Evolutionary conservation across 92 coral and sea anemone genomes (phyloP).

Genomic region (Chrysogorgia sp.): DNA sequence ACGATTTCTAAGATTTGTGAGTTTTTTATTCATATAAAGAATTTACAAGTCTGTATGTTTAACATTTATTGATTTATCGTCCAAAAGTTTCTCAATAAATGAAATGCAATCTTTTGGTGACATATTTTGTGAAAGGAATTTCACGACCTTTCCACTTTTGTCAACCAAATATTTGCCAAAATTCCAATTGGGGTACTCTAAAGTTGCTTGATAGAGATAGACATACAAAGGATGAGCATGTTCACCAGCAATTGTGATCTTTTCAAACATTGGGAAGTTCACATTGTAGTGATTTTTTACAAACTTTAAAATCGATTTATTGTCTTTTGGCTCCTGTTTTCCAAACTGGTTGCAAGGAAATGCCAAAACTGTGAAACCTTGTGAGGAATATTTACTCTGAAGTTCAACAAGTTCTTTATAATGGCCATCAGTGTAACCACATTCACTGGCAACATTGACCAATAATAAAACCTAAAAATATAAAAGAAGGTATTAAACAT

Average conservation of each 20-base stretch:
- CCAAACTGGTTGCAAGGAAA: conserved; percentile 99
- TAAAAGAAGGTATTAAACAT: background rate
- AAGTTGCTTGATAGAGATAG: conserved; percentile 56
- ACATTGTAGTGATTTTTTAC: conserved; percentile 72
- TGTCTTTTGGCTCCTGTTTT: conserved; percentile 85
- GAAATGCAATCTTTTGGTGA: conserved; percentile 63
- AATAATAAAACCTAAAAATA: conserved; percentile 68
- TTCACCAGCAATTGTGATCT: conserved; percentile 76
- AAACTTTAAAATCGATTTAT: conserved; percentile 77
- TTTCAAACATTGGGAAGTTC: conserved; percentile 84
- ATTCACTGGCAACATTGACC: conserved; percentile 96
- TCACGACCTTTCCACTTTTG: conserved; percentile 71
- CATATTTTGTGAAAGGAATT: conserved; percentile 69
- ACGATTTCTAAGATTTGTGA: too few relatives aligned
- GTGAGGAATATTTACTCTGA: conserved; percentile 56
- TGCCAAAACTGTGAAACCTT: conserved; percentile 78
- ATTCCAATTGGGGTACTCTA: conserved; percentile 76
- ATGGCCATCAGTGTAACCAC: conserved; percentile 90
- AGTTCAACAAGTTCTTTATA: conserved; percentile 85
- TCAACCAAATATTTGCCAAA: conserved; percentile 87
- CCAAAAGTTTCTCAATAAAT: conserved; percentile 54
- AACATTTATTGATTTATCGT: conserved; percentile 27
- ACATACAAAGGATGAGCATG: conserved; percentile 78
- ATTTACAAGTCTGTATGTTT: conserved; percentile 37
- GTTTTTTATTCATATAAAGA: too few relatives aligned